Conservation (phyloP, 2,888 invertebrate species). For the Drosophila helvetica region DNA sequence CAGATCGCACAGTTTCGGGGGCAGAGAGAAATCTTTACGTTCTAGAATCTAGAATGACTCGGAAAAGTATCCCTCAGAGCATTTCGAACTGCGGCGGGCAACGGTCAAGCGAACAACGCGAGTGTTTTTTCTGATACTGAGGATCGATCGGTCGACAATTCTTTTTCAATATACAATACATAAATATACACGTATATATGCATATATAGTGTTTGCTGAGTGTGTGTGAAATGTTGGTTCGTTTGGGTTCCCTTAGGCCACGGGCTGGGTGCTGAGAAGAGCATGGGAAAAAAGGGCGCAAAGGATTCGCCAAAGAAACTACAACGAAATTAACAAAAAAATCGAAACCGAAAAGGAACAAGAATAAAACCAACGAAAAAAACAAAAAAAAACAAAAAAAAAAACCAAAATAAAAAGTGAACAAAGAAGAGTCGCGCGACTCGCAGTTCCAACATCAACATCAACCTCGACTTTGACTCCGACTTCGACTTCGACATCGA, state of each 20-base stretch:
- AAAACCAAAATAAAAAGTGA: constrained; percentile 41
- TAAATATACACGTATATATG: neutral
- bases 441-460: constrained; percentile 20
- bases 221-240: constrained; percentile 47
- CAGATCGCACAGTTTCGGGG: neutral
- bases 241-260: constrained; percentile 42
- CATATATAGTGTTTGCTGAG: neutral
- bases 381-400: constrained; percentile 5
- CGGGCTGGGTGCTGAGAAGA: constrained; percentile 44
- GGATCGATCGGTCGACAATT: neutral
- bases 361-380: constrained; percentile 6
- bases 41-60: constrained; percentile 3
- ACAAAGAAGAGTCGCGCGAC: constrained; percentile 33
- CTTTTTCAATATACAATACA: neutral
- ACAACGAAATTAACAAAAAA: constrained; percentile 41
- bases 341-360: constrained; percentile 42
- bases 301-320: constrained; percentile 62
- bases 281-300: constrained; percentile 67
- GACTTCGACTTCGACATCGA: neutral
- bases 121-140: constrained; percentile 13
- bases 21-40: constrained; percentile 13
- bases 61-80: constrained; percentile 54
- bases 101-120: constrained; percentile 41
- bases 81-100: constrained; percentile 67
- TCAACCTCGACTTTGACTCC: neutral